phyloP scores from a whole-genome alignment of 2,888 invertebrate species.

The Phengaris arion region DNA sequence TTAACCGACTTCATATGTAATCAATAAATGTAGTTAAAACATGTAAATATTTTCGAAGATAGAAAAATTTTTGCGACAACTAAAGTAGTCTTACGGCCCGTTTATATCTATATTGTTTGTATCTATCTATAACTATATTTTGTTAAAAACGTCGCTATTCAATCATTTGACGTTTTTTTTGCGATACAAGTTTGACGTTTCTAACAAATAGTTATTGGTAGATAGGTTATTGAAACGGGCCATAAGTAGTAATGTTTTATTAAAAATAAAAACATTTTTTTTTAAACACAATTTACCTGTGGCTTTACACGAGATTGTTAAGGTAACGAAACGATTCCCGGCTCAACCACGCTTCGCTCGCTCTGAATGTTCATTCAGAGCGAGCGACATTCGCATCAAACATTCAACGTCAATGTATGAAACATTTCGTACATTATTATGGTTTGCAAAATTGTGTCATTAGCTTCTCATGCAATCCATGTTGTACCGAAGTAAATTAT shows the following conservation, averaged over 20 bases:
- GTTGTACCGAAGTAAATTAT: background rate
- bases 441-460: background rate
- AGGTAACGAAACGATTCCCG: background rate
- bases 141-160: too few species aligned
- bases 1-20: too few species aligned
- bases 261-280: background rate
- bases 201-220: too few species aligned
- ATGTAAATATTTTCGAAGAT: too few species aligned
- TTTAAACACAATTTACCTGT: background rate
- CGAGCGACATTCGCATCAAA: slow-evolving; percentile 10
- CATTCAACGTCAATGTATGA: background rate
- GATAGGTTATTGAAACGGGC: too few species aligned
- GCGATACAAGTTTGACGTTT: too few species aligned
- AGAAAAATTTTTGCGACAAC: background rate
- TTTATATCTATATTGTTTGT: too few species aligned
- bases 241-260: too few species aligned
- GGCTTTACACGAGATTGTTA: background rate
- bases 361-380: too few species aligned
- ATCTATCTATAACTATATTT: too few species aligned
- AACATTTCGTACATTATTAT: slow-evolving; percentile 1
- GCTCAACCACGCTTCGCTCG: background rate
- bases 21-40: too few species aligned
- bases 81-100: background rate
- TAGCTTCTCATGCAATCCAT: background rate
- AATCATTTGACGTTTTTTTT: too few species aligned